Evolutionary conservation across 2,113 vertebrate species (phyloP).

Genomic region (Strigops habroptila): DNA sequence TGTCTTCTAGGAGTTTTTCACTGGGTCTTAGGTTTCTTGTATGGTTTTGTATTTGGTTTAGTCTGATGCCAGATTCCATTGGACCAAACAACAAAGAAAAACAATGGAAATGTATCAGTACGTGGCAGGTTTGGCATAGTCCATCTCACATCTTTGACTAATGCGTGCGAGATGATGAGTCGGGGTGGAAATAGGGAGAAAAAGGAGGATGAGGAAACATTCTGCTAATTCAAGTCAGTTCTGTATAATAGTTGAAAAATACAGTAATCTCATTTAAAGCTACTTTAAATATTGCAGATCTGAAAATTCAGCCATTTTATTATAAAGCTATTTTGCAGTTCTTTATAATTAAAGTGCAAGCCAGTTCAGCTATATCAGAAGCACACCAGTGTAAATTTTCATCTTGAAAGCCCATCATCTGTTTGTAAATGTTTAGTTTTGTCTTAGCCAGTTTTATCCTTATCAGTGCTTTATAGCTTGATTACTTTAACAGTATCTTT

Average conservation of each 20-base stretch:
- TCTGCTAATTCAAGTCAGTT: background rate
- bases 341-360: background rate
- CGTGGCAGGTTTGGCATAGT: background rate
- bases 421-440: background rate
- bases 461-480: background rate
- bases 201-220: background rate
- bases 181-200: background rate
- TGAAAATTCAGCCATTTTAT: background rate
- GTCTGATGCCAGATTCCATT: background rate
- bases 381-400: background rate
- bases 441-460: background rate
- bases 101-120: background rate
- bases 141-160: background rate
- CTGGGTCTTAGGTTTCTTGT: background rate
- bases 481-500: background rate
- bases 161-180: background rate
- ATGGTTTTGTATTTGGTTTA: background rate
- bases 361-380: background rate
- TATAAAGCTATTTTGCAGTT: background rate
- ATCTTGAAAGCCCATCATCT: background rate
- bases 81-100: background rate
- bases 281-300: background rate
- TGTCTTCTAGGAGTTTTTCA: background rate
- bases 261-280: background rate
- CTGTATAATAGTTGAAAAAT: background rate